Conservation (phyloP, 2,888 invertebrate genomes). For the Calameuta filiformis region DNA sequence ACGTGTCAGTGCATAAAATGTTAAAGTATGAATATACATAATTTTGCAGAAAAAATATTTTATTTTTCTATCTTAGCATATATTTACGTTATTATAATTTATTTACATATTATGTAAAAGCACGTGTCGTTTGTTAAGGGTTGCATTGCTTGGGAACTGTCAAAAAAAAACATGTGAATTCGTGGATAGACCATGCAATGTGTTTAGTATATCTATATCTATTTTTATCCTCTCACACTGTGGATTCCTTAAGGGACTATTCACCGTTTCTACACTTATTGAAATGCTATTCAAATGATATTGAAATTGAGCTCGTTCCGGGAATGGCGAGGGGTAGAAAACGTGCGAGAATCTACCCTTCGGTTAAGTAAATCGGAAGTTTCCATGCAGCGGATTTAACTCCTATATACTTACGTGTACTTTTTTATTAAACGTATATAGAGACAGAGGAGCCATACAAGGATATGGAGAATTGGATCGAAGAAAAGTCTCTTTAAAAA, state of each 20-base stretch:
- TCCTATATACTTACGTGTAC: neutral
- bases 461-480: neutral
- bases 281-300: neutral
- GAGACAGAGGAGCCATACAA: neutral
- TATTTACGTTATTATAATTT: no score
- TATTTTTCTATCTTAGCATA: no score
- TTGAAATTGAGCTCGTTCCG: neutral
- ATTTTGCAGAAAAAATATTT: no score
- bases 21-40: no score
- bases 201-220: no score
- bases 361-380: neutral
- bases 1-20: no score
- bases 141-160: no score
- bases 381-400: neutral
- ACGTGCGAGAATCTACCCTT: neutral
- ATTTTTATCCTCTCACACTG: conserved; percentile 2
- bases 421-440: neutral
- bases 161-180: no score
- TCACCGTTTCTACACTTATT: conserved; percentile 8
- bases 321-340: neutral
- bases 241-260: conserved; percentile 14
- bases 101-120: no score
- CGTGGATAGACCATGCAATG: no score
- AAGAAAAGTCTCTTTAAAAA: neutral
- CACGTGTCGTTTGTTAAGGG: no score